Conservation (phyloP, 2,888 invertebrate genomes). For the Bruchidius siliquastri region DNA sequence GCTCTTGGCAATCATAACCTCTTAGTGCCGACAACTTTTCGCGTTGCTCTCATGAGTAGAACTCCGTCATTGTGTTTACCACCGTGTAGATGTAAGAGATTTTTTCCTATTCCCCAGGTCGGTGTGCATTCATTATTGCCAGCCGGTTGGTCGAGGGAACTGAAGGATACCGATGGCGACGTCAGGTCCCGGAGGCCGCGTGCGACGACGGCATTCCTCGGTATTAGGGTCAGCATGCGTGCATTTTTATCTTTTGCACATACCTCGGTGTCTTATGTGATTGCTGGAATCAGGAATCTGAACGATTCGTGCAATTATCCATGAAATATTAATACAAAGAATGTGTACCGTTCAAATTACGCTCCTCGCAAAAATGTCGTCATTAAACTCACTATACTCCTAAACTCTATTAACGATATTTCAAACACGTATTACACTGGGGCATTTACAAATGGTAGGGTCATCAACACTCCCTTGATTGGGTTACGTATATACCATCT, state of each 20-base stretch:
- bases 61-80: background rate
- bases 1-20: too few species aligned
- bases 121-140: background rate
- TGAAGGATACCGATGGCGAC: background rate
- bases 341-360: background rate
- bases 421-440: too few species aligned
- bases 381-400: too few species aligned
- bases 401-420: too few species aligned
- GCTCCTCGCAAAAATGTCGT: too few species aligned
- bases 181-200: background rate
- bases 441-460: too few species aligned
- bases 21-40: too few species aligned
- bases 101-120: background rate
- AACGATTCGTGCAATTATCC: background rate
- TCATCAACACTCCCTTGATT: too few species aligned
- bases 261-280: background rate
- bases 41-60: too few species aligned
- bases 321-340: background rate
- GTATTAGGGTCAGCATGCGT: background rate
- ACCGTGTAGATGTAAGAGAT: background rate
- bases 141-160: background rate
- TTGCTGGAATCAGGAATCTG: background rate
- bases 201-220: background rate
- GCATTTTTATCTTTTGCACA: background rate
- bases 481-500: too few species aligned